Evolutionary conservation across 2,797 vertebrate genomes (phyloP).

Genomic region (Sparidentex hasta): DNA sequence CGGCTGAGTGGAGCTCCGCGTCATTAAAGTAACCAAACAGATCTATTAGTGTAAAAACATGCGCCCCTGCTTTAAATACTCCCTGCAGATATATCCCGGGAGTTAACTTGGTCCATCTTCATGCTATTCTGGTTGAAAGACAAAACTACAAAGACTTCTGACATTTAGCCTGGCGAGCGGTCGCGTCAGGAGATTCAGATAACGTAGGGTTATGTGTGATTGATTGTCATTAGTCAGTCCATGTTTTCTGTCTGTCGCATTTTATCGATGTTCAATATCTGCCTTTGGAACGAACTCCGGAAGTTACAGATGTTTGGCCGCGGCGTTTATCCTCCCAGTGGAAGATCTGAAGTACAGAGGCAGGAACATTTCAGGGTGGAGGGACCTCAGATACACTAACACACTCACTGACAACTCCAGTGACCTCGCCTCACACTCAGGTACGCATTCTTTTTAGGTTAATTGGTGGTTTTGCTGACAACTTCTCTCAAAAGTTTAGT

Average conservation of each 20-base stretch:
- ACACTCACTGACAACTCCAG: not conserved
- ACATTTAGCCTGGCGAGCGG: conserved; percentile 40
- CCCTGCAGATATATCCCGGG: conserved; percentile 38
- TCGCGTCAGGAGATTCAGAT: not conserved
- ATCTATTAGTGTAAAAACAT: conserved; percentile 61
- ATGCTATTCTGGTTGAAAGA: conserved; percentile 57
- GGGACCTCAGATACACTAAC: not conserved
- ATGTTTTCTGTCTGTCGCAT: not conserved
- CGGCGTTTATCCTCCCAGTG: not conserved
- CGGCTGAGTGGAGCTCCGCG: conserved; percentile 6
- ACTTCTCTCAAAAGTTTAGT: not conserved
- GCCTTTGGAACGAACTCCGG: not conserved
- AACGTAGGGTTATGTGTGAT: too few relatives aligned
- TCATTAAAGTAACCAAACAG: conserved; percentile 39
- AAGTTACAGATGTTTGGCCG: not conserved
- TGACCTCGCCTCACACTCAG: conserved; percentile 5
- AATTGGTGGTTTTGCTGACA: not conserved
- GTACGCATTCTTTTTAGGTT: not conserved
- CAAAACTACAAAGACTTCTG: conserved; percentile 33
- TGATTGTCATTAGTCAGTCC: too few relatives aligned
- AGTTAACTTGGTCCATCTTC: conserved; percentile 43
- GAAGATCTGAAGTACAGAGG: not conserved
- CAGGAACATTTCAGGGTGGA: conserved; percentile 3
- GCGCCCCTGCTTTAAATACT: conserved; percentile 71
- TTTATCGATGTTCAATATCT: not conserved